Base-by-base conservation (phyloP, 1,140 invertebrate genomes). In the Bombus confusus region DNA sequence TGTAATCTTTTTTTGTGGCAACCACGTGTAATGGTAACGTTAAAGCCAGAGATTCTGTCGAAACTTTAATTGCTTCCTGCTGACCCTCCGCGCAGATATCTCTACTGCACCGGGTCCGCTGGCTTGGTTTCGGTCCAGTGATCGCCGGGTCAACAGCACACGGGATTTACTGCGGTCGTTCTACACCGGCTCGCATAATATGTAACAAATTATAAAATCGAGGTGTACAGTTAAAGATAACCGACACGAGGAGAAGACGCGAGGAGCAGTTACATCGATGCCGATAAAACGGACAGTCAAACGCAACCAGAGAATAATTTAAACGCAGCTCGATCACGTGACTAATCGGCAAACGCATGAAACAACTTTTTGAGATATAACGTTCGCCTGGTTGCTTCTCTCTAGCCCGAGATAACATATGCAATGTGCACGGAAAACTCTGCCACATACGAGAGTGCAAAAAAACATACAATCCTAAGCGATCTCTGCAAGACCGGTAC, bases 71-170 rank as follows among this genome's bases (percentile, higher is more conserved):
- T 90, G 83, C 89, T 91, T 91, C 90, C 90, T 89, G 90, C 79
- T 91, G 88, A 88, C 89, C 86, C 89, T 79, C 28, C 64, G 57
- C 43, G 74, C 59, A 62, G 79, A 88, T 83, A 90, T 88, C 84
- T 91, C 64, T 57, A 52, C 31, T 39, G 41, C 62, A 71, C n/a
- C 82, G 73, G 69, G 72, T 52, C 66, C 37, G 90, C 68, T 34
- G 57, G 37, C 47, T 86, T 86, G 90, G 94, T 94, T 89, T 93
- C 94, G 94, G 93, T 94, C 93, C 93, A 95, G 91, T 87, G 94
- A 94, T 86, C 90, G 76, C 77, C 82, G 87, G 93, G 93, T 95
- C 94, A 94, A 95, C 93, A 95, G 94, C 93, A 94, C 92, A 91
- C 88, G 87, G 86, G 87, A 94, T 93, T 94, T 91, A 93, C 91